Conservation (phyloP, 30 jellyfish, hydroid and myxozoan genomes). For the Hydractinia echinata region DNA sequence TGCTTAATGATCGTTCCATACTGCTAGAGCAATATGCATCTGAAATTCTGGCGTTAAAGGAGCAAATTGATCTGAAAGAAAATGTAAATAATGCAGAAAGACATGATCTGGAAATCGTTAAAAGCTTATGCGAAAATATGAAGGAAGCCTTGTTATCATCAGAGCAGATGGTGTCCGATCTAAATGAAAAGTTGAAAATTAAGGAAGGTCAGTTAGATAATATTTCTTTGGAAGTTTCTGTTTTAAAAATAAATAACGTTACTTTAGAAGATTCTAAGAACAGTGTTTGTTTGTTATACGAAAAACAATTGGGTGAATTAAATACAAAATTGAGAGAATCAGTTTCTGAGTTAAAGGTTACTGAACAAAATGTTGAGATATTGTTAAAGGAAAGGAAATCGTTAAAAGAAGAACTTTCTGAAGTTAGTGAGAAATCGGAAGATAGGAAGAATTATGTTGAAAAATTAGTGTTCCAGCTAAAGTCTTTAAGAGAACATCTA, state of each 20-base stretch:
- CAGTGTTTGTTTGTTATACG: no score
- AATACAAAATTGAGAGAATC: no score
- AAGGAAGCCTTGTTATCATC: neutral
- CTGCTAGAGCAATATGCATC: neutral
- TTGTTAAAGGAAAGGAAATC: constrained; percentile 12
- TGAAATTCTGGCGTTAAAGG: neutral
- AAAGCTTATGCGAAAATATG: neutral
- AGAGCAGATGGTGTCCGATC: neutral
- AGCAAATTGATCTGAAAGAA: neutral
- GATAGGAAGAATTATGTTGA: constrained; percentile 14
- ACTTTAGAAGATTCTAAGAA: no score
- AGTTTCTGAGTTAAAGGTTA: neutral
- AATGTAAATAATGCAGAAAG: neutral
- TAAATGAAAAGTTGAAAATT: neutral
- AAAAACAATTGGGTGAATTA: no score
- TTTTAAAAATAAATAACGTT: no score
- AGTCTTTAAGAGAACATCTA: neutral
- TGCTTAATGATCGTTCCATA: neutral
- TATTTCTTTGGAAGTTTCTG: no score
- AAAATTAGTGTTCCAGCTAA: neutral
- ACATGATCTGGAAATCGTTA: neutral
- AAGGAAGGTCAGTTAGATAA: no score
- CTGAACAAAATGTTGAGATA: constrained; percentile 19
- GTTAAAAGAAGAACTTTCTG: constrained; percentile 16
- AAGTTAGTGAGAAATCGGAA: constrained; percentile 21